These are phyloP conservation scores for Lithosia quadra DNA, from an alignment of 2,888 invertebrate species.

Conservation along the genomic window DNA sequence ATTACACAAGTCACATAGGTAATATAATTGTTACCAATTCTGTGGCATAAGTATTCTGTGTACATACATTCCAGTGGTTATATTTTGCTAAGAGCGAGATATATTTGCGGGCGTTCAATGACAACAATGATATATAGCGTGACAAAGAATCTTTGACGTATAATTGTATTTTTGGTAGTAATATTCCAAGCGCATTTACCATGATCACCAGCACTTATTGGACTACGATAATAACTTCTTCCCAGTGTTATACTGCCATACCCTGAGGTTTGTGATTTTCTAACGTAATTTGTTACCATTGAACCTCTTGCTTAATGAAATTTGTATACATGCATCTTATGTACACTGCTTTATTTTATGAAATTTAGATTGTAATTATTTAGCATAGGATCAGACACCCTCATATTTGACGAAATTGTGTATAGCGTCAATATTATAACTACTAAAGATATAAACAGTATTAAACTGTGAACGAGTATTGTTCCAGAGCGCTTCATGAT, in stretches of 20 bases:
- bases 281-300: conserved; percentile 13
- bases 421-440: conserved; percentile 43
- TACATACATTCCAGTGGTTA: conserved; percentile 50
- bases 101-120: conserved; percentile 30
- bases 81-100: conserved; percentile 32
- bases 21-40: conserved; percentile 42
- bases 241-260: not conserved
- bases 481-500: conserved; percentile 58
- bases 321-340: conserved; percentile 22
- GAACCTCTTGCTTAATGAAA: conserved; percentile 24
- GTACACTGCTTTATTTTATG: conserved; percentile 30
- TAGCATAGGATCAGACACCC: conserved; percentile 29
- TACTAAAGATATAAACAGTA: conserved; percentile 69
- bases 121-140: not conserved
- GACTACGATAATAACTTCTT: not conserved
- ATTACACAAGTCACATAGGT: conserved; percentile 19
- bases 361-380: conserved; percentile 40
- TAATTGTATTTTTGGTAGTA: not conserved
- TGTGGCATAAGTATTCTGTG: conserved; percentile 40
- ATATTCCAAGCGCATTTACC: not conserved
- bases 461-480: conserved; percentile 69
- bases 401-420: conserved; percentile 36
- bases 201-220: not conserved
- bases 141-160: not conserved
- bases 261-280: not conserved